Conservation (phyloP, 2,797 vertebrate genomes). For the Poeciliopsis paucimaculata region DNA sequence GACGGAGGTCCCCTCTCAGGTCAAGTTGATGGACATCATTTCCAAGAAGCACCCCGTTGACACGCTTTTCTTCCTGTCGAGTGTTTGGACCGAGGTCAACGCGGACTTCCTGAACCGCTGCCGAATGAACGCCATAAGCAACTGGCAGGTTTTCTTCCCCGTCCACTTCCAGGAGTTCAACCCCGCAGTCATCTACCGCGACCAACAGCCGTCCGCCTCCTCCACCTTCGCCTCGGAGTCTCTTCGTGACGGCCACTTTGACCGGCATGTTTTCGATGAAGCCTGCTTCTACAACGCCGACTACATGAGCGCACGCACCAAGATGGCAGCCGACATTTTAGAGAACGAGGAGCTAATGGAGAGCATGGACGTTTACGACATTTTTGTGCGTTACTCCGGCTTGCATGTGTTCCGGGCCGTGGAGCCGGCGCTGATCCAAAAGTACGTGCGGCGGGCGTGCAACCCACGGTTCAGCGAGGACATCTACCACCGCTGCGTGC, state of each 20-base stretch:
- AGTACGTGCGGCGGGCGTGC: slow-evolving; percentile 87
- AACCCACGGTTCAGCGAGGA: slow-evolving; percentile 94
- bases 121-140: slow-evolving; percentile 96
- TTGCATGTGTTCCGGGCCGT: slow-evolving; percentile 96
- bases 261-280: slow-evolving; percentile 91
- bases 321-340: slow-evolving; percentile 89
- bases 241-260: slow-evolving; percentile 89
- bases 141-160: slow-evolving; percentile 97
- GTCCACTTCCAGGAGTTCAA: slow-evolving; percentile 98
- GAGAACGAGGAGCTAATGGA: slow-evolving; percentile 94
- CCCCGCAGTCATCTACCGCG: slow-evolving; percentile 83
- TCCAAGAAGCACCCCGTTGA: slow-evolving; percentile 98
- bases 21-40: slow-evolving; percentile 96
- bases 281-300: slow-evolving; percentile 99
- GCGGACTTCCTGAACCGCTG: slow-evolving; percentile 94
- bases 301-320: slow-evolving; percentile 93
- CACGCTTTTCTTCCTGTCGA: slow-evolving; percentile 92
- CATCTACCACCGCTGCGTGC: slow-evolving; percentile 93
- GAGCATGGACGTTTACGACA: slow-evolving; percentile 92
- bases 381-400: slow-evolving; percentile 94
- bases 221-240: slow-evolving; percentile 84
- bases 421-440: slow-evolving; percentile 94
- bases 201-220: slow-evolving; percentile 85
- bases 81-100: slow-evolving; percentile 92
- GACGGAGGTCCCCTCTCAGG: slow-evolving; percentile 93